These are phyloP conservation scores for Nebria ingens DNA, from an alignment of 1,140 invertebrate genomes.

Conservation along the genomic window DNA sequence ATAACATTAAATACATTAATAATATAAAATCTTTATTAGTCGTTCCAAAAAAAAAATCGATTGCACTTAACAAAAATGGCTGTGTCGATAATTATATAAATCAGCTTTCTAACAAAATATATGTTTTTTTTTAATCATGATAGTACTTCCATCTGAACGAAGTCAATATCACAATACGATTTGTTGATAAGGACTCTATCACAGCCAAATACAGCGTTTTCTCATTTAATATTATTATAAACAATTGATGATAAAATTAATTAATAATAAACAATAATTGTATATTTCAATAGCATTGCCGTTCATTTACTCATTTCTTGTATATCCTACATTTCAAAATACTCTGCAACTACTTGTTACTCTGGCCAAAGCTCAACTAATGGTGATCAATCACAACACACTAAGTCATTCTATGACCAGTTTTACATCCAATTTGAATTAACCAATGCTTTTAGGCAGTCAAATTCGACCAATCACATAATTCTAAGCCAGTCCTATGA, in stretches of 20 bases:
- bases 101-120: conserved; percentile 17
- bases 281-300: not conserved
- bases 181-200: conserved; percentile 38
- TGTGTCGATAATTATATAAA: too few relatives aligned
- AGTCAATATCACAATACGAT: conserved; percentile 37
- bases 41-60: too few relatives aligned
- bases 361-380: not conserved
- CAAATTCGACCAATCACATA: too few relatives aligned
- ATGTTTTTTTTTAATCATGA: conserved; percentile 29
- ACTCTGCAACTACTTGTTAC: not conserved
- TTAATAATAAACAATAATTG: not conserved
- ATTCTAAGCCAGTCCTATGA: too few relatives aligned
- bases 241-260: not conserved
- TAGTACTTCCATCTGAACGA: conserved; percentile 39
- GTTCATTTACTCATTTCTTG: not conserved
- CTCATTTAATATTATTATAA: not conserved
- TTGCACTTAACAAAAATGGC: too few relatives aligned
- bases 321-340: not conserved
- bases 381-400: too few relatives aligned
- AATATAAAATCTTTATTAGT: too few relatives aligned
- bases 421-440: too few relatives aligned
- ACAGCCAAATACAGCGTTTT: conserved; percentile 32
- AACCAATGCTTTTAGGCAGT: too few relatives aligned
- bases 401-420: too few relatives aligned
- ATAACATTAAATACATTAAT: too few relatives aligned